These are phyloP conservation scores for Phasia obesa DNA, from an alignment of 2,888 invertebrate genomes.

Conservation along the genomic window DNA sequence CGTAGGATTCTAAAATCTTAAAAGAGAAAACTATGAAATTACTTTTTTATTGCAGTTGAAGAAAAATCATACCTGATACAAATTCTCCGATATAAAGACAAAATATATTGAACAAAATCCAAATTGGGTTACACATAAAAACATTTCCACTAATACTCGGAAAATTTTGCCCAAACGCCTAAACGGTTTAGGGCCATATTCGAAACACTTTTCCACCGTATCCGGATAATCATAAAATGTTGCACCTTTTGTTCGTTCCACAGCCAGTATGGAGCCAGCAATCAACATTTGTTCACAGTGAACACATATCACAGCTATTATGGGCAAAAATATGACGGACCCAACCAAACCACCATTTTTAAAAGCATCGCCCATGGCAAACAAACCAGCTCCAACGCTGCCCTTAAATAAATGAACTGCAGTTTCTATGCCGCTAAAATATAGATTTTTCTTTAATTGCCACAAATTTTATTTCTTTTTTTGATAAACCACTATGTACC, in stretches of 20 bases:
- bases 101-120: conserved; percentile 99
- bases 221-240: conserved; percentile 90
- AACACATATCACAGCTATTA: conserved; percentile 94
- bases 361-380: conserved; percentile 97
- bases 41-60: background rate
- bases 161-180: conserved; percentile 86
- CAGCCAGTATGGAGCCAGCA: conserved; percentile 77
- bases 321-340: conserved; percentile 88
- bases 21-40: background rate
- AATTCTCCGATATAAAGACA: conserved; percentile 94
- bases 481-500: conserved; percentile 59
- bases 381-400: conserved; percentile 96
- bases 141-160: conserved; percentile 90
- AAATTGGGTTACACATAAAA: conserved; percentile 95
- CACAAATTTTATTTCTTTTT: background rate
- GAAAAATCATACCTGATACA: conserved; percentile 84
- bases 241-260: conserved; percentile 77
- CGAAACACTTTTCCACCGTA: conserved; percentile 91
- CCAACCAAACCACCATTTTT: conserved; percentile 94
- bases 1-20: conserved; percentile 83
- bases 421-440: conserved; percentile 89
- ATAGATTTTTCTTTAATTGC: background rate
- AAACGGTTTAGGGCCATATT: conserved; percentile 86
- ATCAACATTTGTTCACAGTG: conserved; percentile 95
- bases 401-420: conserved; percentile 96